Evolutionary conservation across 1,140 invertebrate genomes (phyloP).

Genomic region (Drosophila pachea): DNA sequence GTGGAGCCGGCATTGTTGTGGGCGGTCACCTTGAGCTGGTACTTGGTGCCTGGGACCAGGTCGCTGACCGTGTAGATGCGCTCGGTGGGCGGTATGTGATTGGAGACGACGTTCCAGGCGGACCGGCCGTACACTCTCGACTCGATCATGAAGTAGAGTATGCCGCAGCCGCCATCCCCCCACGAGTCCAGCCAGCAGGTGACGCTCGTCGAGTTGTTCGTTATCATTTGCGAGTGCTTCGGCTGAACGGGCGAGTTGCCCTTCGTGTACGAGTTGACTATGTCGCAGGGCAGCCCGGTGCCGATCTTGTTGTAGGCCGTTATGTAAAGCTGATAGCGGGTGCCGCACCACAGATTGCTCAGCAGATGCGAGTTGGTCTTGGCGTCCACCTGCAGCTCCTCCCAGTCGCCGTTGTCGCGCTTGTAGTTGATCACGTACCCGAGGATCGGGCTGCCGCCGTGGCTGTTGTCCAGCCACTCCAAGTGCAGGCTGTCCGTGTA

Average conservation of each 20-base stretch:
- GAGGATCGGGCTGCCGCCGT: slow-evolving; percentile 85
- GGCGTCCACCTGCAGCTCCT: slow-evolving; percentile 89
- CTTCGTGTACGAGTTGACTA: slow-evolving; percentile 90
- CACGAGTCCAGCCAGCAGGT: slow-evolving; percentile 92
- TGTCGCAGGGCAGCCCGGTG: slow-evolving; percentile 91
- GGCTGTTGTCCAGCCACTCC: slow-evolving; percentile 85
- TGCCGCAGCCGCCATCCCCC: slow-evolving; percentile 93
- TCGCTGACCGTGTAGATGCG: slow-evolving; percentile 89
- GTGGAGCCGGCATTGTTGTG: slow-evolving; percentile 95
- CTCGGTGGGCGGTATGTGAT: slow-evolving; percentile 87
- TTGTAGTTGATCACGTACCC: slow-evolving; percentile 94
- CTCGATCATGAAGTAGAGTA: slow-evolving; percentile 91
- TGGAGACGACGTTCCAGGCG: slow-evolving; percentile 86
- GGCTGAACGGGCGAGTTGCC: slow-evolving; percentile 89
- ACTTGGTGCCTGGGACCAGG: slow-evolving; percentile 90
- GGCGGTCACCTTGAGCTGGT: slow-evolving; percentile 91
- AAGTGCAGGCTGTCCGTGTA: slow-evolving; percentile 85
- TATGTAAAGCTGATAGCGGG: slow-evolving; percentile 91
- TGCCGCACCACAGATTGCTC: slow-evolving; percentile 91
- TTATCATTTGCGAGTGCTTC: slow-evolving; percentile 90
- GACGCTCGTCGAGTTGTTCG: slow-evolving; percentile 92
- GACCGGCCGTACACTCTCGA: slow-evolving; percentile 79
- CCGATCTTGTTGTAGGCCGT: slow-evolving; percentile 94
- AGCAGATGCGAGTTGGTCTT: slow-evolving; percentile 88
- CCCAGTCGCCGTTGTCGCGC: slow-evolving; percentile 92